Evolutionary conservation across 2,888 invertebrate genomes (phyloP).

Genomic region (Drosophila ochracea): DNA sequence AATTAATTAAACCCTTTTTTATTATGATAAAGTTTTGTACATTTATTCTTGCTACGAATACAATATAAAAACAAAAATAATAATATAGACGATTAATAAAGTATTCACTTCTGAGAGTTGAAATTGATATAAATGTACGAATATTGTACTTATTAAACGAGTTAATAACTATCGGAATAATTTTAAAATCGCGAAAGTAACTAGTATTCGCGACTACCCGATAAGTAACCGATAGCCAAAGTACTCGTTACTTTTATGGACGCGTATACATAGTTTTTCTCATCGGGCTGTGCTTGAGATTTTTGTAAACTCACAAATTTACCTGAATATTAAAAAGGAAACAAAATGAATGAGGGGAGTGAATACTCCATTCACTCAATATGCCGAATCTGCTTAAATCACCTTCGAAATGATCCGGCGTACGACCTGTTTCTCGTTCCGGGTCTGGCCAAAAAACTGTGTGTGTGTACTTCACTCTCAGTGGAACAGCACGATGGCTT

Average conservation of each 20-base stretch:
- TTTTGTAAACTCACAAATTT: conserved; percentile 12
- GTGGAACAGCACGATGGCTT: conserved; percentile 82
- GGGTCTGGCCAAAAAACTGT: conserved; percentile 79
- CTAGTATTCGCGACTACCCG: conserved; percentile 23
- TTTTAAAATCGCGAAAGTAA: conserved; percentile 8
- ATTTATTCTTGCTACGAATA: neutral
- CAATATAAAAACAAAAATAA: neutral
- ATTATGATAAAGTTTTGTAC: no score
- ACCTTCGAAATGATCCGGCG: conserved; percentile 61
- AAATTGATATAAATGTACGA: neutral
- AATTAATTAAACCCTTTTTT: neutral
- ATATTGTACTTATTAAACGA: neutral
- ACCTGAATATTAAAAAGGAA: conserved; percentile 5
- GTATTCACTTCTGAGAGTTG: neutral
- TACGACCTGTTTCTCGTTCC: conserved; percentile 78
- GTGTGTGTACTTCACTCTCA: conserved; percentile 78
- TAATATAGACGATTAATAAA: neutral
- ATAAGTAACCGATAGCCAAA: conserved; percentile 45
- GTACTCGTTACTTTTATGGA: conserved; percentile 50
- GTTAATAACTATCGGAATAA: conserved; percentile 7
- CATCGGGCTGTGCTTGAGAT: conserved; percentile 26
- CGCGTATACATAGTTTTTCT: conserved; percentile 62
- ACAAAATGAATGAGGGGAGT: conserved; percentile 57
- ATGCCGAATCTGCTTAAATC: conserved; percentile 82
- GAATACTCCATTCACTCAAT: conserved; percentile 72